These are phyloP conservation scores for Eumaeus atala DNA, from an alignment of 1,140 invertebrate genomes.

Conservation along the genomic window DNA sequence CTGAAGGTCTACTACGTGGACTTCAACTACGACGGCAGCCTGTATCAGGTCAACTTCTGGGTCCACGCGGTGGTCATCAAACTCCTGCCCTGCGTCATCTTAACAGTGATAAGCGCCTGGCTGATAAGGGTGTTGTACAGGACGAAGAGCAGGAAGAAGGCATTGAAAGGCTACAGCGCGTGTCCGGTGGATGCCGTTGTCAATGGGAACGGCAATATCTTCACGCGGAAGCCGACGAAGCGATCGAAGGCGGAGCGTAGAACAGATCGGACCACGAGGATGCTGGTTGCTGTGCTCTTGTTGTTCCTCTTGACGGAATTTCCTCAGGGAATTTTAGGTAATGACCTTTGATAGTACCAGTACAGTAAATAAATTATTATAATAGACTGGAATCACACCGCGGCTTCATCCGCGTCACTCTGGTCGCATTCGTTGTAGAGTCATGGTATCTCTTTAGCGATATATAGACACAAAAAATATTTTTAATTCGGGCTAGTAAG, in stretches of 20 bases:
- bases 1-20: slow-evolving; percentile 80
- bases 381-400: too few species aligned
- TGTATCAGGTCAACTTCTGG: slow-evolving; percentile 87
- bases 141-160: slow-evolving; percentile 80
- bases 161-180: slow-evolving; percentile 77
- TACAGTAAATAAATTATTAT: too few species aligned
- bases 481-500: too few species aligned
- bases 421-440: too few species aligned
- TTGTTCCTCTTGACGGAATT: slow-evolving; percentile 78
- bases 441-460: too few species aligned
- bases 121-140: slow-evolving; percentile 84
- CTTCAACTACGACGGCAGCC: slow-evolving; percentile 75
- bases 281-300: slow-evolving; percentile 90
- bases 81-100: slow-evolving; percentile 85
- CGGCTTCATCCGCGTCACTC: too few species aligned
- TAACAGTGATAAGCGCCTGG: slow-evolving; percentile 89
- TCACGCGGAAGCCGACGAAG: slow-evolving; percentile 57
- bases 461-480: too few species aligned
- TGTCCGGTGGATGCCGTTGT: slow-evolving; percentile 59
- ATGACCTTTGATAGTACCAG: too few species aligned
- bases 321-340: slow-evolving; percentile 62
- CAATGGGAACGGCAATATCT: slow-evolving; percentile 57
- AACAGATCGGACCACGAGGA: slow-evolving; percentile 89
- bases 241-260: slow-evolving; percentile 79
- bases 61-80: slow-evolving; percentile 91